Evolutionary conservation across 2,888 invertebrate genomes (phyloP).

Genomic region (Polyommatus icarus): DNA sequence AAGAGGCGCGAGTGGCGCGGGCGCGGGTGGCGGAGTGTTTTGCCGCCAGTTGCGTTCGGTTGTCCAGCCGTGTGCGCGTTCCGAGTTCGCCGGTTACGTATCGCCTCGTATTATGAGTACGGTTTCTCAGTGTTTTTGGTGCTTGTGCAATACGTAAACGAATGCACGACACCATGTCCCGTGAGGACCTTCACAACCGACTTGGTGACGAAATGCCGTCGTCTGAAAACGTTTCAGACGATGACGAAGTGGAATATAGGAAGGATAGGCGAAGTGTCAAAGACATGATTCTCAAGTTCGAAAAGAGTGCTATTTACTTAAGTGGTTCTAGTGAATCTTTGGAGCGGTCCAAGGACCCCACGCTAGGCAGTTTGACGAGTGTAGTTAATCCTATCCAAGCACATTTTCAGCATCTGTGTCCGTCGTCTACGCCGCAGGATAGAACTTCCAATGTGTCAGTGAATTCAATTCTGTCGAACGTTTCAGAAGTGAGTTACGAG

Average conservation of each 20-base stretch:
- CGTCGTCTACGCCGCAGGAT: constrained; percentile 65
- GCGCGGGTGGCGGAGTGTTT: constrained; percentile 52
- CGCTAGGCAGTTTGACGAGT: constrained; percentile 66
- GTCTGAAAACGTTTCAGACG: constrained; percentile 59
- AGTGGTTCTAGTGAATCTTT: constrained; percentile 65
- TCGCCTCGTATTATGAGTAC: constrained; percentile 64
- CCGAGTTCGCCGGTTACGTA: constrained; percentile 53
- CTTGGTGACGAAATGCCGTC: constrained; percentile 60
- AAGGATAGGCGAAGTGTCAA: constrained; percentile 65
- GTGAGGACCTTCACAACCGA: constrained; percentile 61
- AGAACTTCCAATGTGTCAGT: constrained; percentile 74
- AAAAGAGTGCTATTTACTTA: constrained; percentile 58
- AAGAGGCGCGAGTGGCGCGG: constrained; percentile 45
- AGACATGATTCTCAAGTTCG: constrained; percentile 73
- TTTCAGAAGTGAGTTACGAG: constrained; percentile 71
- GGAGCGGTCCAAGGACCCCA: constrained; percentile 58
- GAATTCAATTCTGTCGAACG: constrained; percentile 74
- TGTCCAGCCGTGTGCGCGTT: constrained; percentile 61
- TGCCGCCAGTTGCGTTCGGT: constrained; percentile 60
- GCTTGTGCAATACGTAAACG: constrained; percentile 58
- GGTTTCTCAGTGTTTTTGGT: constrained; percentile 55
- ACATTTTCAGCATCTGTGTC: constrained; percentile 65
- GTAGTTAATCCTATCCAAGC: constrained; percentile 66
- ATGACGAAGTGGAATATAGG: constrained; percentile 64
- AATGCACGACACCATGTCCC: constrained; percentile 63